A percentile compares a stretch with the other conserved stretches of the same genome.
phyloP scores from a whole-genome alignment of 2,888 invertebrate genomes.

The Melanostoma scalare region DNA sequence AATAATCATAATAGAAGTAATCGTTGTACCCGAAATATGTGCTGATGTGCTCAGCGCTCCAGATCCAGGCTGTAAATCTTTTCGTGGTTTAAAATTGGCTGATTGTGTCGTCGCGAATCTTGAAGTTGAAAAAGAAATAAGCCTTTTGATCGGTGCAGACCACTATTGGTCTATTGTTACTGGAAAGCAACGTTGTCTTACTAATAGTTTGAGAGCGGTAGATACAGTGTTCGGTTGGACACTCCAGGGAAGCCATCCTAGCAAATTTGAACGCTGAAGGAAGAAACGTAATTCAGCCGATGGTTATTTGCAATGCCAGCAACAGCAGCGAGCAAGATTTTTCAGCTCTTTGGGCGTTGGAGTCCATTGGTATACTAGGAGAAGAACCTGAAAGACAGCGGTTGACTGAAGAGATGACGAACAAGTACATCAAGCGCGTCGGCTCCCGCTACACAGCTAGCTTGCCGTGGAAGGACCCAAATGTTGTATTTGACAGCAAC shows the following conservation, averaged over 20 bases:
- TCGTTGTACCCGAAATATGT: slow-evolving; percentile 37
- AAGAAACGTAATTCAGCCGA: not conserved
- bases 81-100: slow-evolving; percentile 21
- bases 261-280: not conserved
- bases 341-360: slow-evolving; percentile 32
- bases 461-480: slow-evolving; percentile 14
- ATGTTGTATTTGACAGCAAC: slow-evolving; percentile 7
- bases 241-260: slow-evolving; percentile 20
- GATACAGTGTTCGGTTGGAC: slow-evolving; percentile 32
- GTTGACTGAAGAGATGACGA: slow-evolving; percentile 26
- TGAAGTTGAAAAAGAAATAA: slow-evolving; percentile 8
- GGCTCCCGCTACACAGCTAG: slow-evolving; percentile 14
- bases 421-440: slow-evolving; percentile 13
- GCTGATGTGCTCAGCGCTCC: slow-evolving; percentile 12
- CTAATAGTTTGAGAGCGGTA: too few species aligned
- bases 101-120: slow-evolving; percentile 24
- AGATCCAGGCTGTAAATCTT: slow-evolving; percentile 3
- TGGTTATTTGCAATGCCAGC: slow-evolving; percentile 14
- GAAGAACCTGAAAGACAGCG: slow-evolving; percentile 27
- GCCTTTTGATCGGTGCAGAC: slow-evolving; percentile 12
- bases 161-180: slow-evolving; percentile 29
- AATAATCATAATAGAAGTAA: slow-evolving; percentile 1
- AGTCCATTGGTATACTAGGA: slow-evolving; percentile 40
- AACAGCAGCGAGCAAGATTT: slow-evolving; percentile 7
- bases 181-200: not conserved